Base-by-base conservation (phyloP, 2,888 invertebrate species). In the Amblyjoppa proteus region DNA sequence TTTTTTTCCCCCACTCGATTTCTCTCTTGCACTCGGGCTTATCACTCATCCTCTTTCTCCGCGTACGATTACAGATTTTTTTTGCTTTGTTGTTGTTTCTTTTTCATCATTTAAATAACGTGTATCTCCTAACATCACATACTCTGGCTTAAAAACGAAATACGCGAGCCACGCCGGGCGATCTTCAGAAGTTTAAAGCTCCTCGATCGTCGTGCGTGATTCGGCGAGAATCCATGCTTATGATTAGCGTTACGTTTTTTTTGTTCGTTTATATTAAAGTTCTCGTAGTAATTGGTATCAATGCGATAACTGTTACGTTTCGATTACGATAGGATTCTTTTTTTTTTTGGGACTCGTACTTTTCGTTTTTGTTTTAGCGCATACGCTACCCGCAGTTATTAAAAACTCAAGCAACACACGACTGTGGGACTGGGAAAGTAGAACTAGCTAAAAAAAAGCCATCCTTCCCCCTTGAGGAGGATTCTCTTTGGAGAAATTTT, bases 401-500 rank as follows among this genome's bases (percentile, higher is more conserved):
- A 58, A 68, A 85, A 89, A 89, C 87, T 91, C 89, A 93, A 93
- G 93, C 93, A 91, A 91, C 91, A 93, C 93, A 93, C 92, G 89
- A 91, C 88, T 91, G 88, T 89, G 90, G 89, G 88, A 49, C 20
- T 75, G 66, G 68, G 73, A 45, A 25, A 76, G 34, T 91, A 88
- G 89, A 91, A 91, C 91, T 91, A 92, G 88, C 34, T 68, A 85
- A 89, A 90, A 83, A 76, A 58, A 68, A 61, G 25, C 64, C 25
- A 82, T 84, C 68, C 81, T 73, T 82, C 68, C 68, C 68, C 89
- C 88, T 89, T 87, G 87, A 88, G 89, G 88, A 87, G 87, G 87
- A 91, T 73, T 49, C 87, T 93, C 91, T 93, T 93, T 93, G 92
- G 92, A 92, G 92, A 93, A 64, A 91, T 91, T 92, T 92, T 87